Evolutionary conservation across 2,797 vertebrate genomes (phyloP), one percentile per base, ranked within the genome.

Genomic region (Falco biarmicus): DNA sequence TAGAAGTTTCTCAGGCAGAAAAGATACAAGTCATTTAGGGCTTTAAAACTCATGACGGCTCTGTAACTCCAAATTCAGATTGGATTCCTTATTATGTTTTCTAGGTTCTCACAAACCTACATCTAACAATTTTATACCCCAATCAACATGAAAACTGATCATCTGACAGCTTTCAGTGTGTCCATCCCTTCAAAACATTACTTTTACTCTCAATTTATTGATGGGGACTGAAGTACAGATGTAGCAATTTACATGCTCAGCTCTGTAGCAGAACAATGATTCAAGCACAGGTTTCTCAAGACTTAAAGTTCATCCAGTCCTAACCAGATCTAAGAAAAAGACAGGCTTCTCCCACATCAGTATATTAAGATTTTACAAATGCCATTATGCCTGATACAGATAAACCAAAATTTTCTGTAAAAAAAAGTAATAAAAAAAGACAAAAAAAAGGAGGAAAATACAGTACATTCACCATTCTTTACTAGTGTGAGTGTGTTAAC

Each of bases 391-490:
- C 61, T 39, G 18, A 21, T 29, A 20, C 9, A 54, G 22, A 53
- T 18, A 47, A 75, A 57, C 3, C 10, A 69, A 41, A 76, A 4
- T 1, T 19, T 48, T 50, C 28, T 21, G 37, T 54, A 32, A 69
- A 47, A 39, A 63, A 39, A 59, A 21, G 3, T 41, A 14, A 41
- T 41, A 15, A 43, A 15, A 41, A 41, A 13, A 41, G 13, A 15
- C 13, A 41, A 41, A 13, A 41, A 18, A 45, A 51, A 64, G 19
- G 21, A 10, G 14, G 10, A 65, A 70, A 80, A 45, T 10, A 15
- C 1, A 3, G 13, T 43, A 9, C 14, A 16, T 56, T 45, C 3
- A 1, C 41, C 16, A 18, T 56, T 45, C 3, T 1, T 37, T 81
- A 34, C n/a, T 19, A 32, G 7, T 6, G 3, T 21, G 8, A 32